These are phyloP conservation scores for Noctua janthina DNA, from an alignment of 2,888 invertebrate genomes.

Conservation along the genomic window DNA sequence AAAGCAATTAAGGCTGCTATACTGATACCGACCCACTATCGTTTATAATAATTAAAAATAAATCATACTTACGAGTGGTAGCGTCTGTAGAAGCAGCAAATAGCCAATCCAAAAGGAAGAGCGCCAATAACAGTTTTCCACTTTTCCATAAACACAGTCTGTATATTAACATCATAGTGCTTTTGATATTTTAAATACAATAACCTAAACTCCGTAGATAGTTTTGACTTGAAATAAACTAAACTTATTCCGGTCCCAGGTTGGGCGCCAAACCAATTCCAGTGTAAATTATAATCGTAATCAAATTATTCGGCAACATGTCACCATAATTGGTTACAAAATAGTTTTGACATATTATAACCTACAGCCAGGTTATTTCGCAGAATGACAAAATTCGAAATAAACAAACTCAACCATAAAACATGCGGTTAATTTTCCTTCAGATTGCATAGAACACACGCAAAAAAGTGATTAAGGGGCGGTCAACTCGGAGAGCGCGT, in stretches of 20 bases:
- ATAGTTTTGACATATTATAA: constrained; percentile 43
- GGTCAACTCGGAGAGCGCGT: constrained; percentile 76
- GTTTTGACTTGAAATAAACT: constrained; percentile 17
- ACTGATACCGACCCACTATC: background rate
- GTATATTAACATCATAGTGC: constrained; percentile 54
- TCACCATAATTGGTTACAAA: constrained; percentile 48
- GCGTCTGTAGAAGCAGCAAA: constrained; percentile 82
- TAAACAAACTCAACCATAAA: constrained; percentile 76
- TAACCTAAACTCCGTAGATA: background rate
- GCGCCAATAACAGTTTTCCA: constrained; percentile 79
- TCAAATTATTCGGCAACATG: constrained; percentile 46
- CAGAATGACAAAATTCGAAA: constrained; percentile 58
- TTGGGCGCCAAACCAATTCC: constrained; percentile 72
- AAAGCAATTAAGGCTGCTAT: constrained; percentile 2
- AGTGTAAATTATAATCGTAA: constrained; percentile 34
- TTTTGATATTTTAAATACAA: constrained; percentile 14
- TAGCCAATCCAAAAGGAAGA: constrained; percentile 85
- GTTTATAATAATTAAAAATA: constrained; percentile 45
- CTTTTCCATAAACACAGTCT: constrained; percentile 74
- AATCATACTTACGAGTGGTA: constrained; percentile 81
- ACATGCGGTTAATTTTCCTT: constrained; percentile 77
- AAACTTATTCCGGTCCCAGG: constrained; percentile 61
- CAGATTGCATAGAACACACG: constrained; percentile 85
- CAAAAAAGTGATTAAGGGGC: constrained; percentile 85
- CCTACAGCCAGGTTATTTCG: constrained; percentile 43